Evolutionary conservation across 2,113 vertebrate species (phyloP).

Genomic region (Amphiprion ocellaris): DNA sequence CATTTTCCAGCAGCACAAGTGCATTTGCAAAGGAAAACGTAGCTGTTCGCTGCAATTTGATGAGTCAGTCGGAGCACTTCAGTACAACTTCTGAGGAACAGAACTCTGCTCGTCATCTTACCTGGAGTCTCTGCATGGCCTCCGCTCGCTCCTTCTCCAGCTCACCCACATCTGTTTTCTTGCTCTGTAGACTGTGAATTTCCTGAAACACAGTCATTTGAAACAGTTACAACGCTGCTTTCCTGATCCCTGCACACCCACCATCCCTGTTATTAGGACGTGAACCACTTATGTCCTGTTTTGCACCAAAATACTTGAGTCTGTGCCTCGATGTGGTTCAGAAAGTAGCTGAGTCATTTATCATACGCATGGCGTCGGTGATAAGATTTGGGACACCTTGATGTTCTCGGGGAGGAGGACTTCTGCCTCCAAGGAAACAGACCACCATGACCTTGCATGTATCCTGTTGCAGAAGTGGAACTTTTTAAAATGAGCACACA

Average conservation of each 20-base stretch:
- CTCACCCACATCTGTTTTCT: constrained; percentile 85
- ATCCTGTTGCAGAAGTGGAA: neutral
- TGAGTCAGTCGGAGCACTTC: neutral
- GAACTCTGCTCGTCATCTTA: constrained; percentile 52
- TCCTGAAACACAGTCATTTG: constrained; percentile 83
- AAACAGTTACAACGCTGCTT: constrained; percentile 21
- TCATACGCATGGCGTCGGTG: neutral
- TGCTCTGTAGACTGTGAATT: constrained; percentile 90
- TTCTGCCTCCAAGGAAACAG: constrained; percentile 8
- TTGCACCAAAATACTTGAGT: constrained; percentile 10
- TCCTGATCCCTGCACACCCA: neutral
- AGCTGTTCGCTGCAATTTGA: neutral
- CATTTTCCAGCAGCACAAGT: neutral
- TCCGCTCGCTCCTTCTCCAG: constrained; percentile 88
- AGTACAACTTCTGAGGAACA: neutral
- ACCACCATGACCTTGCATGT: constrained; percentile 2
- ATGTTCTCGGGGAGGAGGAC: neutral
- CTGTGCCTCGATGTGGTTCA: neutral
- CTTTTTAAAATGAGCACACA: constrained; percentile 19
- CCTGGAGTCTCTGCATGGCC: constrained; percentile 90
- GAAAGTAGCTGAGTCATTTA: constrained; percentile 8
- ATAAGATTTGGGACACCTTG: constrained; percentile 29
- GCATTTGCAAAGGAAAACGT: neutral
- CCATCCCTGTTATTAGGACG: neutral
- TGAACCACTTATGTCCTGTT: neutral